Evolutionary conservation across 2,797 vertebrate genomes (phyloP).

Genomic region (Cryptoblepharus egeriae): DNA sequence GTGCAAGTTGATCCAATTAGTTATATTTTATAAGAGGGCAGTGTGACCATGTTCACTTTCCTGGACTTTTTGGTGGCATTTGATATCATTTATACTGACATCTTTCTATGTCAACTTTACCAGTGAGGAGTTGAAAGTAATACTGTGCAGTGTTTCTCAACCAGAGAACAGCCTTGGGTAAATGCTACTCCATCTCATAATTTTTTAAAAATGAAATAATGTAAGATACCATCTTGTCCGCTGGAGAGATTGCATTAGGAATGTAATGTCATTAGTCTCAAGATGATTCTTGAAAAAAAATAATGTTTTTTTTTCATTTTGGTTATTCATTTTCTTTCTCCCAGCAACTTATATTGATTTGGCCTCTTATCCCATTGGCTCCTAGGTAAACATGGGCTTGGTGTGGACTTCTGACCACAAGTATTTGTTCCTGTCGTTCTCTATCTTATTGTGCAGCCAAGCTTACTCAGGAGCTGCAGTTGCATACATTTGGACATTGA

Average conservation of each 20-base stretch:
- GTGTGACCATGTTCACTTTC: not conserved
- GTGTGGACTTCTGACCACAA: not conserved
- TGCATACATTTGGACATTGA: not conserved
- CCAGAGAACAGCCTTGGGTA: not conserved
- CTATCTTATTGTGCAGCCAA: not conserved
- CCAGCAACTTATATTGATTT: not conserved
- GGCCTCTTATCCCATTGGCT: not conserved
- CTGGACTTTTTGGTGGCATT: not conserved
- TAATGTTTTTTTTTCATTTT: too few species aligned
- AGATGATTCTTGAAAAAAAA: too few species aligned
- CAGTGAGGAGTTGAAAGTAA: not conserved
- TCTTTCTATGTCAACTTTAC: too few species aligned
- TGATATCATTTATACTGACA: not conserved
- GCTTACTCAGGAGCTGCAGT: not conserved
- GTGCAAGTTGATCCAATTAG: too few species aligned
- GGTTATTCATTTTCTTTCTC: too few species aligned
- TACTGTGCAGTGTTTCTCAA: not conserved
- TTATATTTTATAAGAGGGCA: not conserved
- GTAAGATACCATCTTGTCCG: not conserved
- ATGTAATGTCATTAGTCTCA: too few species aligned
- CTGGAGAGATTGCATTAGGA: too few species aligned
- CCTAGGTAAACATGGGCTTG: not conserved
- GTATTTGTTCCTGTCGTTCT: not conserved
- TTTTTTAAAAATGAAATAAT: not conserved
- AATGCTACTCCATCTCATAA: too few species aligned